These are phyloP conservation scores for Adela reaumurella DNA, from an alignment of 2,888 invertebrate species.

Conservation along the genomic window DNA sequence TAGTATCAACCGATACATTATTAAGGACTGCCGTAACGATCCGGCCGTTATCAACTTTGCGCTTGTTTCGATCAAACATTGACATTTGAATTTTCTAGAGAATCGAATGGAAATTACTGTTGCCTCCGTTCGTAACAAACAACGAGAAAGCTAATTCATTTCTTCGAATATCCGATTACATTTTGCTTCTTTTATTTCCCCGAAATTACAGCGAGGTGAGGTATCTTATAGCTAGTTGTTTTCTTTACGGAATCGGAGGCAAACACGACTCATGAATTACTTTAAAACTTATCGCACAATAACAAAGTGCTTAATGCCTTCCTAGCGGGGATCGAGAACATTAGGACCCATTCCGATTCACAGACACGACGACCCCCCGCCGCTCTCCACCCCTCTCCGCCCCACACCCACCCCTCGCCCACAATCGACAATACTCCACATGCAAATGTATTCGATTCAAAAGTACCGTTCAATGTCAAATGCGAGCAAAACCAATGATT, in stretches of 20 bases:
- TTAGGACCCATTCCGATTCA: not conserved
- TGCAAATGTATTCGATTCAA: not conserved
- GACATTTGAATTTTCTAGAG: no score
- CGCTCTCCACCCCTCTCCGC: no score
- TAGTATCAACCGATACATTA: no score
- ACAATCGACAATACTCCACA: not conserved
- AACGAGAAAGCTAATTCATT: no score
- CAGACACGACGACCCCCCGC: not conserved
- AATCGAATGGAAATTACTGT: no score
- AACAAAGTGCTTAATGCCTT: not conserved
- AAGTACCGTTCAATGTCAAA: not conserved
- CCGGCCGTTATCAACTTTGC: no score
- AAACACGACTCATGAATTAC: not conserved
- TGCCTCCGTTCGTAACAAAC: no score
- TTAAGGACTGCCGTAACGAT: no score
- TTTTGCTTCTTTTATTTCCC: no score
- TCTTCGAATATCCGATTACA: no score
- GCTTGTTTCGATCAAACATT: no score
- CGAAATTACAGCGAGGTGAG: no score
- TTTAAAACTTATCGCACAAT: not conserved
- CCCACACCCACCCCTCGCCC: not conserved
- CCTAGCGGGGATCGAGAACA: not conserved
- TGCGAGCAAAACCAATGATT: not conserved
- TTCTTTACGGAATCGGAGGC: not conserved
- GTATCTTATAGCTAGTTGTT: not conserved